These are phyloP conservation scores for Porites divaricata DNA, from an alignment of 92 coral and sea anemone genomes.

Conservation along the genomic window DNA sequence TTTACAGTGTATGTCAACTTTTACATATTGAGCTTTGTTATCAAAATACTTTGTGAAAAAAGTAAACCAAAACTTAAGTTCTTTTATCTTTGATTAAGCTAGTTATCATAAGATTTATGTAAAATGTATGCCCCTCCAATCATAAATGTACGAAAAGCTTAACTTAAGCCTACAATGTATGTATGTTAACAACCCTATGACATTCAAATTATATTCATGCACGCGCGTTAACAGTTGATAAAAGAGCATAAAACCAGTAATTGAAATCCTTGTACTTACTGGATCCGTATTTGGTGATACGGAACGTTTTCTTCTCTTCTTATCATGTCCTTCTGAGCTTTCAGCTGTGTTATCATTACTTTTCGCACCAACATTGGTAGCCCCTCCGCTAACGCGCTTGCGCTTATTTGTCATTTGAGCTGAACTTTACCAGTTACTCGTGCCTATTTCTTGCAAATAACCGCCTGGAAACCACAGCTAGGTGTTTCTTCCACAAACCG, in stretches of 20 bases:
- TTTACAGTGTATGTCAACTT: no score
- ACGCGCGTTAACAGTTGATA: no score
- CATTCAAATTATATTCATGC: no score
- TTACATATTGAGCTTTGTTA: no score
- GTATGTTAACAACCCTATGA: no score
- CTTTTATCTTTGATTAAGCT: no score
- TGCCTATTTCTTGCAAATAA: background rate
- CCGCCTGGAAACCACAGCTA: background rate
- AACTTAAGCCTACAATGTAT: no score
- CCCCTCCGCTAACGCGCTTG: slow-evolving; percentile 66
- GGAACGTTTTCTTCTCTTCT: slow-evolving; percentile 77
- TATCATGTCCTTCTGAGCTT: slow-evolving; percentile 49
- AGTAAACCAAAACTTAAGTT: no score
- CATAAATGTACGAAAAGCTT: no score
- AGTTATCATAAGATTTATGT: no score
- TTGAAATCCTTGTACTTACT: slow-evolving; percentile 44
- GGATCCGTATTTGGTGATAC: slow-evolving; percentile 80
- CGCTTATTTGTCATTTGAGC: slow-evolving; percentile 68
- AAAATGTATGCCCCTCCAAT: no score
- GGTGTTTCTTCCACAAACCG: background rate
- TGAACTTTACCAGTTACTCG: background rate
- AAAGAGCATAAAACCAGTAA: background rate
- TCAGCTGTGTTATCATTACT: slow-evolving; percentile 54
- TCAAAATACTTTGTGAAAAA: no score
- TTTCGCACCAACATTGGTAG: slow-evolving; percentile 65